Conservation (phyloP, 2,888 invertebrate species). For the Muschampia plurimacula region DNA sequence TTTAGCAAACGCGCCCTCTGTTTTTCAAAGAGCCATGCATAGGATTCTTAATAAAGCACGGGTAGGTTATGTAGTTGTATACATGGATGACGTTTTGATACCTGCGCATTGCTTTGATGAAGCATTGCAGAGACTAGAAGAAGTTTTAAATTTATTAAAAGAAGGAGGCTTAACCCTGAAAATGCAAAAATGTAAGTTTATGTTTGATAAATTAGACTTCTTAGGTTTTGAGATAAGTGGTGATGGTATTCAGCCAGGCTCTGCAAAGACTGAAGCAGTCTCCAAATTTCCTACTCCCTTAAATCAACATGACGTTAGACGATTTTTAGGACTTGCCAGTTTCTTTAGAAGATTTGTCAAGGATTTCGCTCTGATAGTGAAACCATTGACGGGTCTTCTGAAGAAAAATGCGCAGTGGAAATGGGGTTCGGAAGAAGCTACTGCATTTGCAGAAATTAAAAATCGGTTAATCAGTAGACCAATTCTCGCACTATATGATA, state of each 20-base stretch:
- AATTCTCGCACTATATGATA: not conserved
- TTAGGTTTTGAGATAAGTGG: constrained; percentile 7
- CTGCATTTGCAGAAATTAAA: not conserved
- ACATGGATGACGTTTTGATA: constrained; percentile 6
- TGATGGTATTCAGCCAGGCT: not conserved
- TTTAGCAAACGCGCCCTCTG: not conserved
- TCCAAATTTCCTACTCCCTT: not conserved
- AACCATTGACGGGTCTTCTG: not conserved
- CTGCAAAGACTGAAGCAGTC: not conserved
- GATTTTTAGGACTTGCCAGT: not conserved
- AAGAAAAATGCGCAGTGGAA: not conserved
- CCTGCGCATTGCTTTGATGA: not conserved
- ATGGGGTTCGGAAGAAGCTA: not conserved
- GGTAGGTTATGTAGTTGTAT: not conserved
- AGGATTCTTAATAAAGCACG: not conserved
- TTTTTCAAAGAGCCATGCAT: constrained; percentile 2
- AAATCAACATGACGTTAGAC: not conserved
- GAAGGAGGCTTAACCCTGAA: constrained; percentile 8
- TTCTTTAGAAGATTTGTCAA: constrained; percentile 10
- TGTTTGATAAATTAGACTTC: constrained; percentile 8
- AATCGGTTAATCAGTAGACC: not conserved
- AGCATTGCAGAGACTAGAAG: not conserved
- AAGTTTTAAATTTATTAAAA: constrained; percentile 3
- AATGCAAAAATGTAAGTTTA: constrained; percentile 3
- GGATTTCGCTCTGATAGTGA: not conserved